phyloP scores from a whole-genome alignment of 2,888 invertebrate genomes.

The Standfussiana lucernea region DNA sequence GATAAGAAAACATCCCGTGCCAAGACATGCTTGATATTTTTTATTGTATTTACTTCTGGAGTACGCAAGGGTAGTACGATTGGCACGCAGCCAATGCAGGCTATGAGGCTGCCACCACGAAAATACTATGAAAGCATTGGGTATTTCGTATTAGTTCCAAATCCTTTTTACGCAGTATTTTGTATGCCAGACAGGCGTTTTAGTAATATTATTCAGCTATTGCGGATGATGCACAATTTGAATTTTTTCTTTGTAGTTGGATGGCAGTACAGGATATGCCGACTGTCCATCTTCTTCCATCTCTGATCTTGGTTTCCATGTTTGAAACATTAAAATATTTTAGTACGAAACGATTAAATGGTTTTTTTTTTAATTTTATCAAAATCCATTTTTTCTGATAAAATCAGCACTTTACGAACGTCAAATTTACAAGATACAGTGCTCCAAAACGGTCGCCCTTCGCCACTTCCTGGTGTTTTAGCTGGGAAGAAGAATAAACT shows the following conservation, averaged over 20 bases:
- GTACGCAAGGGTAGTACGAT: constrained; percentile 5
- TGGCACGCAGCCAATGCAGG: constrained; percentile 45
- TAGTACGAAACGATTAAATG: no score
- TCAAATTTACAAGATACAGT: neutral
- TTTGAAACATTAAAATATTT: no score
- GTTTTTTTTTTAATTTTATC: no score
- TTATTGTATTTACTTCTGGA: constrained; percentile 23
- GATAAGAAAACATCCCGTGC: constrained; percentile 29
- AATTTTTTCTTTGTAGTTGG: neutral
- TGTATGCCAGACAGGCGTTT: neutral
- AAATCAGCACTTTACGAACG: neutral
- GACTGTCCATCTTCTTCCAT: neutral
- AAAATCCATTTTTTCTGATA: neutral
- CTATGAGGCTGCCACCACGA: constrained; percentile 9
- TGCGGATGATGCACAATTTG: neutral
- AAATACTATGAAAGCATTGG: constrained; percentile 39
- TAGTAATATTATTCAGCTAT: constrained; percentile 1
- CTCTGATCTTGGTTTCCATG: no score
- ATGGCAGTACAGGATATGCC: neutral
- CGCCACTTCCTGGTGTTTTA: no score
- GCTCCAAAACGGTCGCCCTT: no score
- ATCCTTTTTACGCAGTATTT: constrained; percentile 40
- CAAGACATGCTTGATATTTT: constrained; percentile 43
- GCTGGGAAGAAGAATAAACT: neutral
- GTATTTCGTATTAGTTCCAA: constrained; percentile 36